phyloP scores from a whole-genome alignment of 2,888 invertebrate genomes.

The Drosophila demipolita region DNA sequence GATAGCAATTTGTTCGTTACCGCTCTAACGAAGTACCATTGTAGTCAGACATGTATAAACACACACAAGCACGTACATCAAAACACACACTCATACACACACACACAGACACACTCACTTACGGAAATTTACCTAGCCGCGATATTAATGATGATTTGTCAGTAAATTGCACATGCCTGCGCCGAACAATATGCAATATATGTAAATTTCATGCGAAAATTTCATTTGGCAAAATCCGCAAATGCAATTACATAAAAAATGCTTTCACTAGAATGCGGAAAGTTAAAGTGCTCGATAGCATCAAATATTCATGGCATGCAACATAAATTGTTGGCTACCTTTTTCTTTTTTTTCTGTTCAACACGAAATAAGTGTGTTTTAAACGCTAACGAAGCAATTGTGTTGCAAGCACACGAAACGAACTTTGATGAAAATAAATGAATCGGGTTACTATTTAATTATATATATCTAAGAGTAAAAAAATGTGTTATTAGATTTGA shows the following conservation, averaged over 20 bases:
- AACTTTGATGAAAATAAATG: slow-evolving; percentile 2
- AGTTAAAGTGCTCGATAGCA: slow-evolving; percentile 60
- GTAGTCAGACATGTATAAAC: slow-evolving; percentile 46
- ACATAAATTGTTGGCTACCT: slow-evolving; percentile 40
- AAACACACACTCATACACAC: slow-evolving; percentile 13
- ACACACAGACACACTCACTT: slow-evolving; percentile 17
- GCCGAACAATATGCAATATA: slow-evolving; percentile 61
- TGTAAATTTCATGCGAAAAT: slow-evolving; percentile 54
- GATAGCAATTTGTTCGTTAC: slow-evolving; percentile 55
- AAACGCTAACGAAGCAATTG: slow-evolving; percentile 76
- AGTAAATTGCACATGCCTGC: slow-evolving; percentile 48
- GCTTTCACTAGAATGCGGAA: slow-evolving; percentile 23
- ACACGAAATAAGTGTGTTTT: slow-evolving; percentile 52
- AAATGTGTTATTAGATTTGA: neutral
- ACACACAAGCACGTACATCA: slow-evolving; percentile 14
- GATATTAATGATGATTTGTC: slow-evolving; percentile 71
- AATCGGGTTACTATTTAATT: slow-evolving; percentile 21
- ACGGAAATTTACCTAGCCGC: slow-evolving; percentile 38
- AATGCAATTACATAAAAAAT: slow-evolving; percentile 52
- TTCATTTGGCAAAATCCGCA: slow-evolving; percentile 63
- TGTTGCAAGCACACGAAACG: slow-evolving; percentile 26
- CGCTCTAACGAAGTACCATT: slow-evolving; percentile 78
- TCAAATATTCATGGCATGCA: slow-evolving; percentile 64
- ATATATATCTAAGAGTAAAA: neutral
- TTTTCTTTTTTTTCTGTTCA: slow-evolving; percentile 9